These are phyloP conservation scores for Calameuta filiformis DNA, from an alignment of 2,888 invertebrate genomes.

Conservation along the genomic window DNA sequence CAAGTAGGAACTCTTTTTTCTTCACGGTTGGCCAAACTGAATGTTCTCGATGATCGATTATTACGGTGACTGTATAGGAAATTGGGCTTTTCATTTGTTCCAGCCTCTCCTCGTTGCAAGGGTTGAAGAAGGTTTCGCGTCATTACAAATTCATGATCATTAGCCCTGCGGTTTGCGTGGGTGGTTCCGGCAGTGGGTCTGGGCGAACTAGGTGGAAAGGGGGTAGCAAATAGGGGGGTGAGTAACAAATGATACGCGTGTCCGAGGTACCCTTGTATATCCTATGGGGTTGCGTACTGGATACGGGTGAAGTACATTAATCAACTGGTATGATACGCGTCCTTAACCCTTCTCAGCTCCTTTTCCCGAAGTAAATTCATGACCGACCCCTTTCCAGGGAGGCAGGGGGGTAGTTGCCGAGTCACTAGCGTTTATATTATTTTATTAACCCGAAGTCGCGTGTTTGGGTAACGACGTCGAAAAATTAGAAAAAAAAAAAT, in stretches of 20 bases:
- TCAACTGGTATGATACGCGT: slow-evolving; percentile 51
- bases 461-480: not conserved
- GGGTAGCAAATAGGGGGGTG: slow-evolving; percentile 25
- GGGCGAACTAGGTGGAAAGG: not conserved
- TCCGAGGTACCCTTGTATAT: slow-evolving; percentile 34
- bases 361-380: slow-evolving; percentile 41
- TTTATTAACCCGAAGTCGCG: slow-evolving; percentile 25
- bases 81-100: no score
- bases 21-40: no score
- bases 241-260: slow-evolving; percentile 44
- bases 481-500: not conserved
- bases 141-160: slow-evolving; percentile 41
- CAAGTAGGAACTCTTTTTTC: no score
- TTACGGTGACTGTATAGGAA: no score
- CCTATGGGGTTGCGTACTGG: slow-evolving; percentile 12
- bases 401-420: slow-evolving; percentile 37
- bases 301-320: slow-evolving; percentile 47
- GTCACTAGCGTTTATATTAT: slow-evolving; percentile 35
- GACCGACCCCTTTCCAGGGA: slow-evolving; percentile 29
- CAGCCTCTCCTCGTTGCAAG: no score
- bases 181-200: not conserved
- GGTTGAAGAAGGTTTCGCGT: slow-evolving; percentile 21
- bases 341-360: slow-evolving; percentile 49
- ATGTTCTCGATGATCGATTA: no score
- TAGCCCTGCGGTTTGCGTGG: slow-evolving; percentile 10